A percentile compares a stretch with the other conserved stretches of the same genome.
Conservation (phyloP, 2,113 vertebrate species). For the Megalops atlanticus region DNA sequence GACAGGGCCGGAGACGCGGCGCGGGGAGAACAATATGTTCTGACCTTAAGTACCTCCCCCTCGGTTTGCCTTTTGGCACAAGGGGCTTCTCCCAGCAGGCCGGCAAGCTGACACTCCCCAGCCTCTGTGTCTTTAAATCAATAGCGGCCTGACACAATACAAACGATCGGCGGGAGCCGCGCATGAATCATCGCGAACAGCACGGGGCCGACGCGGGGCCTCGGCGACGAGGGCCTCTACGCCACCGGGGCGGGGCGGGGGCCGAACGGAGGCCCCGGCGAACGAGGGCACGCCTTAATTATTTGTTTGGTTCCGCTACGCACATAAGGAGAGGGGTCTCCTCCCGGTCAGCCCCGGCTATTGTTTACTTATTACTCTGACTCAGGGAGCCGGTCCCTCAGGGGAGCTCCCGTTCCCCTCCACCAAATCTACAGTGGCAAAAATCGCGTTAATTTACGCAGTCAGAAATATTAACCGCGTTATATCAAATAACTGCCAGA, state of each 20-base stretch:
- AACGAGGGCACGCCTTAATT: neutral
- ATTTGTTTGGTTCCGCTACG: neutral
- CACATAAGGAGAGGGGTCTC: neutral
- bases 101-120: neutral
- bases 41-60: neutral
- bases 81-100: neutral
- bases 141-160: neutral
- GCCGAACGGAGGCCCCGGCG: neutral
- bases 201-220: neutral
- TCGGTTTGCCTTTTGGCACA: neutral
- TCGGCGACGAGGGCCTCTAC: neutral
- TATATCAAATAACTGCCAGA: slow-evolving; percentile 94
- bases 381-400: neutral
- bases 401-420: slow-evolving; percentile 10
- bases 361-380: neutral
- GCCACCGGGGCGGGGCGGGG: neutral
- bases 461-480: slow-evolving; percentile 88
- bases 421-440: slow-evolving; percentile 69
- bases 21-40: neutral
- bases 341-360: neutral
- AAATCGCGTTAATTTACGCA: slow-evolving; percentile 93
- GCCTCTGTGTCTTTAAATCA: neutral
- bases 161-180: neutral
- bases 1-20: neutral
- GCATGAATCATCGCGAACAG: neutral